Base-by-base conservation (phyloP, 2,888 invertebrate genomes). In the Nesidiocoris tenuis region DNA sequence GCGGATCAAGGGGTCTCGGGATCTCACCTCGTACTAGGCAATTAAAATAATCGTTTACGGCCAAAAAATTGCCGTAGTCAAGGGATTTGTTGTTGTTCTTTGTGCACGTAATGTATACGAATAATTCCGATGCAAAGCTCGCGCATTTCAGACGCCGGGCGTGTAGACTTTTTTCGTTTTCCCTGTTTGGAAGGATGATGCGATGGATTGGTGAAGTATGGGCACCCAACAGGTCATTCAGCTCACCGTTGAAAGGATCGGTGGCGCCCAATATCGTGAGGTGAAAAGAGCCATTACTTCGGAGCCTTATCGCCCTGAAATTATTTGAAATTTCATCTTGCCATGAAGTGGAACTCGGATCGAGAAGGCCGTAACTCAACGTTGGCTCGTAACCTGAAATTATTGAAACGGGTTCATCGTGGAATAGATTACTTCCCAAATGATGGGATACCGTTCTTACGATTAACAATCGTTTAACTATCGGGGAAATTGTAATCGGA, bases 271-370 rank as follows among this genome's bases (percentile, higher is more conserved):
- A 61, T 72, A 72, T 72, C 72, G 72, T 72, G 72, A 72, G 72
- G 72, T 72, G 72, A 72, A 72, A 56, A 72, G 72, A 72, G 72
- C 72, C 72, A 72, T 72, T 61, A 72, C 63, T 21, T 24, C 63
- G 18, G 1, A n/a, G 17, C 18, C 70, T 17, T 23, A 0, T n/a
- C 17, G 21, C 59, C 23, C 17, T 19, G 59, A 19, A 57, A 70
- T 70, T 70, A 59, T 61, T 61, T 61, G 70, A 25, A 24, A 61
- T 23, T 70, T 23, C 70, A 18, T 22, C 9, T 70, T 54, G 59
- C 59, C 59, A 39, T 39, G 59, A 59, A 19, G 17, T 59, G 59
- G 59, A 59, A 59, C 59, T 59, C 17, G 59, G 18, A 59, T 19
- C 59, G 59, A 59, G 39, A 12, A 39, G 39, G 39, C 39, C 39